Evolutionary conservation across 2,888 invertebrate species (phyloP), one percentile per base, ranked within the genome.

Genomic region (Pristionchus fissidentatus): DNA sequence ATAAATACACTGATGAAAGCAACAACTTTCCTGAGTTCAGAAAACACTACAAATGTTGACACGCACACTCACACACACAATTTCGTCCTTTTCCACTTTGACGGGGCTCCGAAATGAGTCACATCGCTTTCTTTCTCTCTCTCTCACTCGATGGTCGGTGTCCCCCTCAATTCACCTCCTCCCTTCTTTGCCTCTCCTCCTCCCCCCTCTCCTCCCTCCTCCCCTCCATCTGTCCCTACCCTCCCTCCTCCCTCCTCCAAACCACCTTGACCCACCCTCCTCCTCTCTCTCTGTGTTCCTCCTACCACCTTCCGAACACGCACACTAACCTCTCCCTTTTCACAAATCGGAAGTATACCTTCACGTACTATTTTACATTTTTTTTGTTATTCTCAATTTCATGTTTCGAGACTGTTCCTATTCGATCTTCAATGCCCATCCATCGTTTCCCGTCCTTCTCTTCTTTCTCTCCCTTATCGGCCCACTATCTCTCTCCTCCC

Each of bases 261-360:
- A 43, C 79, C 46, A 79, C 79, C 79, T 77, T 77, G 70, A 70
- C 70, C 70, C 70, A 70, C 38, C 70, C 70, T 38, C 41, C 41
- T 70, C 41, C 43, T 77, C 43, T 46, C 41, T 79, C 79, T 35
- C 78, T 60, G n/a, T n/a, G n/a, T n/a, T n/a, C n/a, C n/a, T n/a
- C n/a, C 79, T 57, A 10, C 38, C 57, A 38, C 60, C 38, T 38
- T 46, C 46, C n/a, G n/a, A 55, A 41, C 79, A 41, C 79, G 41
- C 60, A 41, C 46, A 52, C 77, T 55, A 52, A 46, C 38, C 41
- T 55, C 79, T 57, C 57, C 43, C 38, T 19, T 35, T 55, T 43
- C 55, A 38, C 57, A 7, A 77, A 55, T 79, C 55, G 32, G 32
- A 49, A 22, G 49, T 15, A 22, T 49, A 77, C 75, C 19, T 32